These are phyloP conservation scores for Cylloceria caligata DNA, from an alignment of 2,888 invertebrate genomes.

Conservation along the genomic window DNA sequence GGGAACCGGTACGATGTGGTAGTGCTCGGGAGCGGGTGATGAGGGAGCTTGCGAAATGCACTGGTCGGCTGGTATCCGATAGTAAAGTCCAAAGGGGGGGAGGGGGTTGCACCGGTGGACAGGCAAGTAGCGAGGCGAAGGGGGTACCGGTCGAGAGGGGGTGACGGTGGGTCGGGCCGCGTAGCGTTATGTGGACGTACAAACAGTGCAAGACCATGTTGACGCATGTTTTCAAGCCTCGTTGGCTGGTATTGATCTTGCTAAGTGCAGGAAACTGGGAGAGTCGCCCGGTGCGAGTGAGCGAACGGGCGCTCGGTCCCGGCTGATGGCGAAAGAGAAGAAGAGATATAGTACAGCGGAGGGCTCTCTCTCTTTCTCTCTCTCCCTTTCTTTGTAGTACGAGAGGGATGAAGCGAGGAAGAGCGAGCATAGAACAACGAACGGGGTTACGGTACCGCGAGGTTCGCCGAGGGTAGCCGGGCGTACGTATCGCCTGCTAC, in stretches of 20 bases:
- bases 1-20: slow-evolving; percentile 43
- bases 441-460: slow-evolving; percentile 51
- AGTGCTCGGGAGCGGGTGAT: slow-evolving; percentile 25
- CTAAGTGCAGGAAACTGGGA: slow-evolving; percentile 84
- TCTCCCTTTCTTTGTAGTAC: slow-evolving; percentile 11
- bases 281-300: slow-evolving; percentile 74
- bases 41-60: slow-evolving; percentile 50
- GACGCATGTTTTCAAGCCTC: slow-evolving; percentile 88
- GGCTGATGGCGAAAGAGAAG: slow-evolving; percentile 55
- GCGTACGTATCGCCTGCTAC: slow-evolving; percentile 2
- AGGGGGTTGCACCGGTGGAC: slow-evolving; percentile 59
- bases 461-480: slow-evolving; percentile 54
- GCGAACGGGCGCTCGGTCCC: slow-evolving; percentile 72
- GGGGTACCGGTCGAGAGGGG: slow-evolving; percentile 47
- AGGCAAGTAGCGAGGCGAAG: slow-evolving; percentile 68
- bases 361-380: slow-evolving; percentile 23
- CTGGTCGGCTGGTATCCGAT: slow-evolving; percentile 52
- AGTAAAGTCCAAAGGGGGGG: no score
- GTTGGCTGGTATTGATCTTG: slow-evolving; percentile 87
- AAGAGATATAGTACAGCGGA: slow-evolving; percentile 30
- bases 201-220: slow-evolving; percentile 86
- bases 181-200: slow-evolving; percentile 85
- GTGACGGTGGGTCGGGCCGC: slow-evolving; percentile 71
- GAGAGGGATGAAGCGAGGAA: slow-evolving; percentile 68
- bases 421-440: slow-evolving; percentile 55